phyloP scores from a whole-genome alignment of 2,888 invertebrate genomes.

The Bombylius discolor region DNA sequence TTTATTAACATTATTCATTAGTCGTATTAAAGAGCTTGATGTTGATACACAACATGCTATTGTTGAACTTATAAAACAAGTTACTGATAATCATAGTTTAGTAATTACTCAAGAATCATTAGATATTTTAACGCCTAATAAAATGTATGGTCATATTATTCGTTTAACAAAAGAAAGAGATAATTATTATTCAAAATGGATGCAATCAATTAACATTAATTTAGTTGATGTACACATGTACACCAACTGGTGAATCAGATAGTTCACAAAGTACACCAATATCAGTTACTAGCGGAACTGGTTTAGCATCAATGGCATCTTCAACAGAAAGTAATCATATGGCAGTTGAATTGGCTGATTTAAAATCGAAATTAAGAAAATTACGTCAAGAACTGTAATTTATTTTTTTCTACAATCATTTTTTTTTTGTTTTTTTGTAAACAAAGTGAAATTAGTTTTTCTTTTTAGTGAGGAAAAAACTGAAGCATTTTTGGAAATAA shows the following conservation, averaged over 20 bases:
- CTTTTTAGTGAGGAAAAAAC: constrained; percentile 78
- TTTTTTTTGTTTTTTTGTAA: neutral
- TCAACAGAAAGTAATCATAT: constrained; percentile 62
- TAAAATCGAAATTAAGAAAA: constrained; percentile 81
- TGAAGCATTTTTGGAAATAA: constrained; percentile 71
- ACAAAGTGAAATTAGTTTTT: neutral
- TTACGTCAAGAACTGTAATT: constrained; percentile 77
- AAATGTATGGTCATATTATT: constrained; percentile 64
- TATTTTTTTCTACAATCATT: neutral
- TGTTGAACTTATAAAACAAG: constrained; percentile 89
- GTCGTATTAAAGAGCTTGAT: constrained; percentile 75
- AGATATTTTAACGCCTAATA: constrained; percentile 58
- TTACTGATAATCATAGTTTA: constrained; percentile 80
- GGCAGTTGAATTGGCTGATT: constrained; percentile 85
- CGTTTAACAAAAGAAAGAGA: constrained; percentile 74
- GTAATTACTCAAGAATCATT: constrained; percentile 71
- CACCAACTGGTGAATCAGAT: constrained; percentile 16
- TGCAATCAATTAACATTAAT: constrained; percentile 38
- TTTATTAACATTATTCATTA: constrained; percentile 72
- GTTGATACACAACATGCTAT: constrained; percentile 81
- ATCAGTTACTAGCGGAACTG: constrained; percentile 25
- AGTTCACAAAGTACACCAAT: constrained; percentile 21
- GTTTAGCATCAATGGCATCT: constrained; percentile 23
- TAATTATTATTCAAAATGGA: constrained; percentile 44
- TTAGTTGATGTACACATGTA: constrained; percentile 30